Evolutionary conservation across 2,113 vertebrate genomes (phyloP).

Genomic region (Etheostoma cragini): DNA sequence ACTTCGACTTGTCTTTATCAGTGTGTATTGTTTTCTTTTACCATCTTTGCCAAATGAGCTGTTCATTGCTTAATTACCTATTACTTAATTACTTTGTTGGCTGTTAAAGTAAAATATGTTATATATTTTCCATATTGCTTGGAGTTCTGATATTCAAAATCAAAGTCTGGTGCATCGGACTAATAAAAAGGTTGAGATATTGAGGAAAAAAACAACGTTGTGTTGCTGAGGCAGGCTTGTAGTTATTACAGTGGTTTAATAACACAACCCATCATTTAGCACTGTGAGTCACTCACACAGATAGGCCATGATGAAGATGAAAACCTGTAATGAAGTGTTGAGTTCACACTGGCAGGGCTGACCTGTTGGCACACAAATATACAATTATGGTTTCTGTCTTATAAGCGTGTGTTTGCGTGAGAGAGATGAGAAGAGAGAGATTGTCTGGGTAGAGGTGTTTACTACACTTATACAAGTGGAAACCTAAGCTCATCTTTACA

Average conservation of each 20-base stretch:
- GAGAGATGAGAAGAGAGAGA: not conserved
- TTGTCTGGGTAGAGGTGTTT: conserved; percentile 20
- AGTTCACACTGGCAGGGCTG: conserved; percentile 24
- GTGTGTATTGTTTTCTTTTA: not conserved
- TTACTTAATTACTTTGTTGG: not conserved
- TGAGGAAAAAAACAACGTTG: not conserved
- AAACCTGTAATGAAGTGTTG: conserved; percentile 55
- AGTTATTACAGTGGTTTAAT: conserved; percentile 22
- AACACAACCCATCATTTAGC: conserved; percentile 34
- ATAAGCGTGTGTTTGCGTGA: conserved; percentile 1
- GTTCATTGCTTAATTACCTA: not conserved
- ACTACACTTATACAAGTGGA: conserved; percentile 29
- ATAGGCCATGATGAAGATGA: conserved; percentile 26
- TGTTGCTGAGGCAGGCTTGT: conserved; percentile 26
- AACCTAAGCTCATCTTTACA: conserved; percentile 27
- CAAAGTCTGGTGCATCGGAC: not conserved
- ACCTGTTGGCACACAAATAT: conserved; percentile 42
- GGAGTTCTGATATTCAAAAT: not conserved
- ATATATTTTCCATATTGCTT: not conserved
- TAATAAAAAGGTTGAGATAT: not conserved
- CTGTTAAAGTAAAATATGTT: not conserved
- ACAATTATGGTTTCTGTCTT: conserved; percentile 27
- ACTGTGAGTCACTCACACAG: conserved; percentile 42
- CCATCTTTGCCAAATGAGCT: not conserved
- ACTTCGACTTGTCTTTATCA: conserved; percentile 10